phyloP scores from a whole-genome alignment of 2,888 invertebrate genomes.

The Melinopterus prodromus region DNA sequence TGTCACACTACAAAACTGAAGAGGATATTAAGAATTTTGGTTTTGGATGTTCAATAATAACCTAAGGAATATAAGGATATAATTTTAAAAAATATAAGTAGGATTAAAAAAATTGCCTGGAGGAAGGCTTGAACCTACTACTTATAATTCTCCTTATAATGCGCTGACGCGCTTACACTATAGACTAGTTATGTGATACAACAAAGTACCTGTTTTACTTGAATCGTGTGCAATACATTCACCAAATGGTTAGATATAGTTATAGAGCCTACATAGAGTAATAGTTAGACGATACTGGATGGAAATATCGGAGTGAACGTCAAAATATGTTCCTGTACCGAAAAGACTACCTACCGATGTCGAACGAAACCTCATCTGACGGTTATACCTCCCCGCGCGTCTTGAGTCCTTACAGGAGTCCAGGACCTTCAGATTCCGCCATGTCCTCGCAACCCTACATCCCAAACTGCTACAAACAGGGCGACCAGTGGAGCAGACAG shows the following conservation, averaged over 20 bases:
- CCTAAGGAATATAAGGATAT: not conserved
- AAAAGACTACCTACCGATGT: slow-evolving; percentile 45
- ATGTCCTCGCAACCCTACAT: slow-evolving; percentile 59
- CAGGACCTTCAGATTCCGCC: slow-evolving; percentile 55
- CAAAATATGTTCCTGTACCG: slow-evolving; percentile 50
- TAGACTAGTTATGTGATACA: slow-evolving; percentile 33
- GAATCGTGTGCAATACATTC: slow-evolving; percentile 12
- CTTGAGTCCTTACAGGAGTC: slow-evolving; percentile 56
- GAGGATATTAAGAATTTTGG: not conserved
- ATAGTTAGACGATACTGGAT: not conserved
- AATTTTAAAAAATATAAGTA: not conserved
- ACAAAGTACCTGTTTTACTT: slow-evolving; percentile 17
- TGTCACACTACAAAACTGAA: not conserved
- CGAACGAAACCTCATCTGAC: slow-evolving; percentile 55
- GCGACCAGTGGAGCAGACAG: slow-evolving; percentile 45
- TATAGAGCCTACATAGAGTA: slow-evolving; percentile 6
- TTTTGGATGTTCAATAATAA: not conserved
- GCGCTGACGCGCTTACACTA: not conserved
- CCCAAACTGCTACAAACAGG: slow-evolving; percentile 54
- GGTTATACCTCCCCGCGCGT: slow-evolving; percentile 56
- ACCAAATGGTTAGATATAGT: slow-evolving; percentile 14
- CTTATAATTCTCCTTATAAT: no score
- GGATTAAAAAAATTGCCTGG: slow-evolving; percentile 5
- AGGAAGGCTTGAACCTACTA: not conserved
- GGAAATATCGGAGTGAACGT: not conserved